Conservation (phyloP, 2,797 vertebrate genomes). For the Oryzias sinensis region DNA sequence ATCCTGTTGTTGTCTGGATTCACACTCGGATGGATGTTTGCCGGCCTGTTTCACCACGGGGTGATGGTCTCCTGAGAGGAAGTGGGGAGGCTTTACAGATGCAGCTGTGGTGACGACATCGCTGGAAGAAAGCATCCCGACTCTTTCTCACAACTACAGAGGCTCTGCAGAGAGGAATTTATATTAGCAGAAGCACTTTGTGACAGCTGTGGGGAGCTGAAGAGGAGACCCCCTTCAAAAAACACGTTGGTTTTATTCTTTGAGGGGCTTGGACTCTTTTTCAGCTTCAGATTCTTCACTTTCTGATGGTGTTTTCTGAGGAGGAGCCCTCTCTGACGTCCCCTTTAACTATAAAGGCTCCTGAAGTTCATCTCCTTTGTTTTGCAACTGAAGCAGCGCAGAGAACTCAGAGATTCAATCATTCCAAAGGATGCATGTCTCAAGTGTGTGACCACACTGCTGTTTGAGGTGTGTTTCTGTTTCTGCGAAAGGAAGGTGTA, state of each 20-base stretch:
- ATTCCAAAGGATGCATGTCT: background rate
- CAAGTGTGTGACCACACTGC: background rate
- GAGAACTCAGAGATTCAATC: conserved; percentile 6
- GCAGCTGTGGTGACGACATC: conserved; percentile 69
- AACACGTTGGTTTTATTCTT: conserved; percentile 38
- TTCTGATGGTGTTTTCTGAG: conserved; percentile 15
- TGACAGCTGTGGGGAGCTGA: conserved; percentile 42
- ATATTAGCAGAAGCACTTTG: conserved; percentile 28
- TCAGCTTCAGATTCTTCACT: conserved; percentile 1
- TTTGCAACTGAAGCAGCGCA: conserved; percentile 1
- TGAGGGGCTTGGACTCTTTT: conserved; percentile 12
- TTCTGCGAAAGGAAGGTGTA: conserved; percentile 36
- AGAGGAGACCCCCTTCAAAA: conserved; percentile 36
- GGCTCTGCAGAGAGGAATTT: conserved; percentile 13
- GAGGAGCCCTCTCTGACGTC: conserved; percentile 7
- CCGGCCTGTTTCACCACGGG: conserved; percentile 38
- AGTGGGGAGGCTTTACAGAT: conserved; percentile 52
- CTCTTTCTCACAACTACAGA: conserved; percentile 65
- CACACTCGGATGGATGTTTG: conserved; percentile 19
- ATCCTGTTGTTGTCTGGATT: background rate
- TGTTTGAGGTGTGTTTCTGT: conserved; percentile 15
- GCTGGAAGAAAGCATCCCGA: conserved; percentile 49
- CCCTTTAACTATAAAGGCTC: conserved; percentile 11
- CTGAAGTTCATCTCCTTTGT: conserved; percentile 14
- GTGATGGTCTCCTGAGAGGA: conserved; percentile 54